Evolutionary conservation across 2,113 vertebrate genomes (phyloP).

Genomic region (Puma concolor): DNA sequence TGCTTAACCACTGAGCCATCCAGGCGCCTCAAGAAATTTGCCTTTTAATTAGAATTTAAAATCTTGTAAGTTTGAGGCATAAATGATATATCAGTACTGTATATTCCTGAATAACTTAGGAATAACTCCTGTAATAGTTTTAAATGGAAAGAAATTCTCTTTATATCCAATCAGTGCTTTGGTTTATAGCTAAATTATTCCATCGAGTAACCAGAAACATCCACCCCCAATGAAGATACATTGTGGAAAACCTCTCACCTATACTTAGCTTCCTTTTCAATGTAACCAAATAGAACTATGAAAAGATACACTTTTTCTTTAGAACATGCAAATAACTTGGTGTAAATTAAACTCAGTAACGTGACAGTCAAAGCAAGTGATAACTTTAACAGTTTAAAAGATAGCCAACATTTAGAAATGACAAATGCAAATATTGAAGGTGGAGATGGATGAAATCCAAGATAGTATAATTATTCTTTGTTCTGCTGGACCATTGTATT

Average conservation of each 20-base stretch:
- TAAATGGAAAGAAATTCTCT: neutral
- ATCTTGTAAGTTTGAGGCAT: neutral
- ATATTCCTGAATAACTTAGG: neutral
- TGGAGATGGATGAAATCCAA: neutral
- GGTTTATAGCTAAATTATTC: neutral
- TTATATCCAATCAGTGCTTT: neutral
- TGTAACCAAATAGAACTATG: neutral
- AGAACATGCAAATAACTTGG: conserved; percentile 27
- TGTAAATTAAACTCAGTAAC: neutral
- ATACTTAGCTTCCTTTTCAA: neutral
- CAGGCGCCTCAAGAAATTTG: neutral
- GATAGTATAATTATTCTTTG: neutral
- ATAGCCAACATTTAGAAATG: conserved; percentile 7
- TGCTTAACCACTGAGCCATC: too few species aligned
- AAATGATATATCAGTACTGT: neutral
- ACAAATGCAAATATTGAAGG: neutral
- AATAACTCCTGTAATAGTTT: neutral
- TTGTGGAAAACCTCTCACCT: neutral
- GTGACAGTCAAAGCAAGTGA: neutral
- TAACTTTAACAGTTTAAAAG: neutral
- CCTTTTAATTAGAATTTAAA: conserved; percentile 20
- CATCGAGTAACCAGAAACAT: neutral
- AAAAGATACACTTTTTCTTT: neutral
- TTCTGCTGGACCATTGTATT: neutral
- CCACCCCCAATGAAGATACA: neutral